Conservation (phyloP, 2,888 invertebrate genomes). For the Noctuana brunneofusca region DNA sequence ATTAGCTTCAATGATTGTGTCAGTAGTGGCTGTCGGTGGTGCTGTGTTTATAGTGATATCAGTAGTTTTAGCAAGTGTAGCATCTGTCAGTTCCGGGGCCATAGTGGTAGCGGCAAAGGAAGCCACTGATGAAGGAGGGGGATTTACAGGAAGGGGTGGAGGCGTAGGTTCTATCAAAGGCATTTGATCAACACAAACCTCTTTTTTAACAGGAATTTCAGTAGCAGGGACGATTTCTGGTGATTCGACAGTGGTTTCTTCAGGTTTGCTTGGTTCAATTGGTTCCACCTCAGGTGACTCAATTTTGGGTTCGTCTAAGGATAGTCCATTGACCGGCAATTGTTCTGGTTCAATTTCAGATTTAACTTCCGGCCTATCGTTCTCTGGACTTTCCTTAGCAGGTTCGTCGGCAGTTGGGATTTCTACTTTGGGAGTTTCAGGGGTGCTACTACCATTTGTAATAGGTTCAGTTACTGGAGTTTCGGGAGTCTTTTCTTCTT, state of each 20-base stretch:
- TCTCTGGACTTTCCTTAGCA: slow-evolving; percentile 47
- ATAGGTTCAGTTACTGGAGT: slow-evolving; percentile 78
- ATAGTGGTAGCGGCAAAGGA: slow-evolving; percentile 88
- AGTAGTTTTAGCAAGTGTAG: slow-evolving; percentile 72
- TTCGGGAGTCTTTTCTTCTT: slow-evolving; percentile 73
- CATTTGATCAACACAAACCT: slow-evolving; percentile 82
- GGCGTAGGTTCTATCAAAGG: slow-evolving; percentile 86
- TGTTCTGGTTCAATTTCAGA: slow-evolving; percentile 60
- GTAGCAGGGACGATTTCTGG: slow-evolving; percentile 65
- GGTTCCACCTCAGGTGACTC: slow-evolving; percentile 53
- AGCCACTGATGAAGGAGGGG: slow-evolving; percentile 89
- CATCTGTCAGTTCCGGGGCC: slow-evolving; percentile 79
- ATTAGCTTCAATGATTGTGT: slow-evolving; percentile 52
- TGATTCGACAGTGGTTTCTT: slow-evolving; percentile 59
- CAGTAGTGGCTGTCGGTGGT: slow-evolving; percentile 53
- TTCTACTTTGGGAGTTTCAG: slow-evolving; percentile 67
- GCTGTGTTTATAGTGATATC: slow-evolving; percentile 58
- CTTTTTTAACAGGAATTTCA: slow-evolving; percentile 75
- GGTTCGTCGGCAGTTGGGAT: slow-evolving; percentile 43
- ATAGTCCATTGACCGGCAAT: slow-evolving; percentile 70
- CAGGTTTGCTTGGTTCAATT: slow-evolving; percentile 60
- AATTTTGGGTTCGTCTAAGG: slow-evolving; percentile 63
- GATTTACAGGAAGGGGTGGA: slow-evolving; percentile 88
- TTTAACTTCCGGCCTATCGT: slow-evolving; percentile 53
- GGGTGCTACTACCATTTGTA: slow-evolving; percentile 73